Evolutionary conservation across 2,888 invertebrate genomes (phyloP).

Genomic region (Hirtodrosophila duncani): DNA sequence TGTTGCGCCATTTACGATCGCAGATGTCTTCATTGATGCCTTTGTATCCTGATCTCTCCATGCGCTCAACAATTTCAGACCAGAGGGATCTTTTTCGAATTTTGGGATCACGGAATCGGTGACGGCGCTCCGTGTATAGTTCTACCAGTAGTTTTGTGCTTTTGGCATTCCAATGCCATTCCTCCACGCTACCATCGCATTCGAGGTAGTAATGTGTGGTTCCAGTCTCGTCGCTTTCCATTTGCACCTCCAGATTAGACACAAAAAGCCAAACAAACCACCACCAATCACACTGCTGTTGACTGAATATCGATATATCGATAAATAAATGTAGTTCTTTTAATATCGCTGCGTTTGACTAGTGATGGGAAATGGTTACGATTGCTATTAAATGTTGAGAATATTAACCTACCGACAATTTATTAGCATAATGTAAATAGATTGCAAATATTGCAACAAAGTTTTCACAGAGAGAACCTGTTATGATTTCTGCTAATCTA

Average conservation of each 20-base stretch:
- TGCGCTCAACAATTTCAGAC: conserved; percentile 47
- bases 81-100: conserved; percentile 36
- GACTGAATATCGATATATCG: too few species aligned
- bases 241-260: conserved; percentile 5
- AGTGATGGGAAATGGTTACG: too few species aligned
- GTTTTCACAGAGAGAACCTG: too few species aligned
- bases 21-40: conserved; percentile 47
- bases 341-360: too few species aligned
- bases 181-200: conserved; percentile 30
- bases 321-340: too few species aligned
- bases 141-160: conserved; percentile 49
- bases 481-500: too few species aligned
- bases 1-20: conserved; percentile 52
- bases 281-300: too few species aligned
- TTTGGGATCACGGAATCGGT: conserved; percentile 44
- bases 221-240: conserved; percentile 38
- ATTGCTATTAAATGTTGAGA: too few species aligned
- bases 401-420: too few species aligned
- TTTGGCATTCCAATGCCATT: conserved; percentile 46
- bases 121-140: conserved; percentile 30
- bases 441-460: too few species aligned
- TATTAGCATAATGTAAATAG: too few species aligned
- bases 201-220: conserved; percentile 48
- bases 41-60: conserved; percentile 42
- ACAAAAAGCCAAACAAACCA: too few species aligned